Conservation (phyloP, 2,797 vertebrate species). For the Monodelphis domestica region DNA sequence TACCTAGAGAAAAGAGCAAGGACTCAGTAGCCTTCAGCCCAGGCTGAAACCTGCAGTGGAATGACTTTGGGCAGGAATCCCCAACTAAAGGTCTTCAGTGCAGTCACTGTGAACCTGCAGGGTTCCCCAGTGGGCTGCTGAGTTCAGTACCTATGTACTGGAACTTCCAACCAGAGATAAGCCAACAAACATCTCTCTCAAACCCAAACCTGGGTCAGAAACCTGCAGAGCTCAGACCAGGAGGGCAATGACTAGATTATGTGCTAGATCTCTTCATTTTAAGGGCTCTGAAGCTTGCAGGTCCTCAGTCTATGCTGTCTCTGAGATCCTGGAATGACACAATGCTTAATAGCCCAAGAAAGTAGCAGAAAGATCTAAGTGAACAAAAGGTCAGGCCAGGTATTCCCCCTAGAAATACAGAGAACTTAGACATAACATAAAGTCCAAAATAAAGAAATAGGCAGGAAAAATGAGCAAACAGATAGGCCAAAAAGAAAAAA, state of each 20-base stretch:
- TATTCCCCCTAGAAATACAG: not conserved
- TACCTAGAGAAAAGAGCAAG: not conserved
- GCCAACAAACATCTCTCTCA: not conserved
- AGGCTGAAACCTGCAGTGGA: not conserved
- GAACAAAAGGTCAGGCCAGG: not conserved
- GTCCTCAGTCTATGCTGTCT: not conserved
- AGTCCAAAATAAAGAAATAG: not conserved
- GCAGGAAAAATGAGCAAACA: not conserved
- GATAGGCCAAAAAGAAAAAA: not conserved
- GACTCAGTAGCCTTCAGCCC: too few relatives aligned
- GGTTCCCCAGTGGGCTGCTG: not conserved
- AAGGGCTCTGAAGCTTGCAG: not conserved
- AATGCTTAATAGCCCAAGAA: not conserved
- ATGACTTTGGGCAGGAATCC: not conserved
- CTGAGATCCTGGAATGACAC: not conserved
- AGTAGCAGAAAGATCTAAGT: not conserved
- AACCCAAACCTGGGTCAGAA: not conserved
- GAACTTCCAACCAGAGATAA: not conserved
- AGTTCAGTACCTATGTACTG: not conserved
- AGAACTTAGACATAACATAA: not conserved
- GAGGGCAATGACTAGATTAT: not conserved
- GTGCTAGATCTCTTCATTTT: not conserved
- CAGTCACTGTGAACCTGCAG: not conserved
- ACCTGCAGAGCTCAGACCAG: not conserved
- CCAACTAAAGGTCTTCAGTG: not conserved